These are phyloP conservation scores for Eupithecia centaureata DNA, from an alignment of 2,888 invertebrate species.

Conservation along the genomic window DNA sequence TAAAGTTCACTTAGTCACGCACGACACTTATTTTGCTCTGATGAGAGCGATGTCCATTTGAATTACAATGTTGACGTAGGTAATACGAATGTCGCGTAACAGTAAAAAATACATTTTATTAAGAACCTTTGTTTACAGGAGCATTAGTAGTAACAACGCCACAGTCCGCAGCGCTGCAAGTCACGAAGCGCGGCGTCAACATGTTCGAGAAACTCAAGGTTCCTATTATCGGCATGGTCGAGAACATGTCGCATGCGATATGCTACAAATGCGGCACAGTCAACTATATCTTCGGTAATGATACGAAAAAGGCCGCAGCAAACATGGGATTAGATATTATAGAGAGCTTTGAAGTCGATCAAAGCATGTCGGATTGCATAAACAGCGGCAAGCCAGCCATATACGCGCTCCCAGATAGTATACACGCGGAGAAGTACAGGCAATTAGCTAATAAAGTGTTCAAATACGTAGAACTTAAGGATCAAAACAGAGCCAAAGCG, in stretches of 20 bases:
- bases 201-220: slow-evolving; percentile 94
- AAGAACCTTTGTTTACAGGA: slow-evolving; percentile 74
- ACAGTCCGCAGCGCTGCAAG: slow-evolving; percentile 93
- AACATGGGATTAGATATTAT: slow-evolving; percentile 87
- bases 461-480: slow-evolving; percentile 72
- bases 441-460: slow-evolving; percentile 76
- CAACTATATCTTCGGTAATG: slow-evolving; percentile 89
- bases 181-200: slow-evolving; percentile 92
- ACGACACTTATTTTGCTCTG: background rate
- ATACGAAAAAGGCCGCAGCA: slow-evolving; percentile 84
- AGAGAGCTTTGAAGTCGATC: slow-evolving; percentile 89
- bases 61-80: background rate
- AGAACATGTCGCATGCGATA: slow-evolving; percentile 93
- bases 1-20: background rate
- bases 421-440: slow-evolving; percentile 77
- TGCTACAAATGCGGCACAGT: slow-evolving; percentile 91
- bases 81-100: background rate
- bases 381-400: slow-evolving; percentile 91
- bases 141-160: slow-evolving; percentile 97
- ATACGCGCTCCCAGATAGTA: slow-evolving; percentile 85
- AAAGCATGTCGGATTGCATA: slow-evolving; percentile 86
- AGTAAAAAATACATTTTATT: background rate
- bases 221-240: slow-evolving; percentile 93
- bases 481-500: slow-evolving; percentile 59
- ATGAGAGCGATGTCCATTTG: no score